Conservation (phyloP, 2,888 invertebrate genomes). For the Crematogaster levior region DNA sequence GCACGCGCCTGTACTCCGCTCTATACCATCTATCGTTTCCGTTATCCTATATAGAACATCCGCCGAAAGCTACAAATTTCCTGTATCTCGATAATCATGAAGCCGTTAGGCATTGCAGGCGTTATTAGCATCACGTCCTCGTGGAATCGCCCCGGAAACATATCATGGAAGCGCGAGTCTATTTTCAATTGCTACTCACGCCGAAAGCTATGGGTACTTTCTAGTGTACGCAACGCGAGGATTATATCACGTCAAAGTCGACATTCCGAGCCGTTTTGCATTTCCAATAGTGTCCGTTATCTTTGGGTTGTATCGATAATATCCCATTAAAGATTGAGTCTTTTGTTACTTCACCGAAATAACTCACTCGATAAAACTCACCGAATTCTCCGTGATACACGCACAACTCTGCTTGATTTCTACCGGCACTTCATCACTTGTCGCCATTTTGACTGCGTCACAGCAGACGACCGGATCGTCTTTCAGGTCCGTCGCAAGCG, state of each 20-base stretch:
- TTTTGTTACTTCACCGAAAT: neutral
- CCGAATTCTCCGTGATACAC: slow-evolving; percentile 77
- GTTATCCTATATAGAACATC: slow-evolving; percentile 7
- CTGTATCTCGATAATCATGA: neutral
- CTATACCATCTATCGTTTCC: slow-evolving; percentile 8
- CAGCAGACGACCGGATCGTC: slow-evolving; percentile 77
- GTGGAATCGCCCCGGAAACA: neutral
- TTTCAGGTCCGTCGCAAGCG: slow-evolving; percentile 15
- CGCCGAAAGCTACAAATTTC: neutral
- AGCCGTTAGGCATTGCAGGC: neutral
- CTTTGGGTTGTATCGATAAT: neutral
- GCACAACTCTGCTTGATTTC: slow-evolving; percentile 79
- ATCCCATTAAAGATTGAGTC: no score
- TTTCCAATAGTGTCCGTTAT: neutral
- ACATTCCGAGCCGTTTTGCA: slow-evolving; percentile 47
- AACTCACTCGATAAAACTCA: slow-evolving; percentile 69
- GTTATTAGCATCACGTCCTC: neutral
- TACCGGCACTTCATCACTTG: slow-evolving; percentile 81
- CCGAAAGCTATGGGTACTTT: neutral
- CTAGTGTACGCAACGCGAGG: slow-evolving; percentile 33
- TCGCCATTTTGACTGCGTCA: slow-evolving; percentile 82
- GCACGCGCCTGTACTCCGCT: slow-evolving; percentile 53
- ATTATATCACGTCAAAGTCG: slow-evolving; percentile 57
- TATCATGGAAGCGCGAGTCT: neutral
- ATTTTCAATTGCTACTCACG: no score